Evolutionary conservation across 2,888 invertebrate genomes (phyloP), one percentile per base, ranked within the genome.

Genomic region (Drosophila ezoana): DNA sequence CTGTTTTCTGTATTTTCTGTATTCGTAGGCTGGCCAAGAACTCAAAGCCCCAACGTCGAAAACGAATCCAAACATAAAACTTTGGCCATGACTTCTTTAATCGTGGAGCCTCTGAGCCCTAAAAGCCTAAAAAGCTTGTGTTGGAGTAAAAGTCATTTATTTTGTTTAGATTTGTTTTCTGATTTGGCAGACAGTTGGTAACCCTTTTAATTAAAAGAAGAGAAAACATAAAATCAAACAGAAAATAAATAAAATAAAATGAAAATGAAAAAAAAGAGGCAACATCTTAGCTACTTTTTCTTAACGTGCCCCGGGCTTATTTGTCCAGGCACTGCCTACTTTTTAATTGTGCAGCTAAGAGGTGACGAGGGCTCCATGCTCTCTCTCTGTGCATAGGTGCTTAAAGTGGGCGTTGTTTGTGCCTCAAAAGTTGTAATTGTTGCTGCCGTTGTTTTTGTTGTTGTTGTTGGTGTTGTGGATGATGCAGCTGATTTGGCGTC

Each of bases 171-270:
- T 81, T 75, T 79, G 78, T 79, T 79, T 72, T 80, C 66, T 77
- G 80, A 80, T 80, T 80, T 77, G 65, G 70, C 72, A 76, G 77
- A 81, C 79, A 70, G 73, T 66, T 83, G 68, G 64, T 69, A 68
- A 72, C 78, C 63, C 73, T 84, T 84, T 87, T 85, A 85, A 85
- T 85, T 85, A 87, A 87, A 85, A 78, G 67, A 72, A 69, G 65
- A 79, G 72, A 75, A 67, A 72, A 71, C 74, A 76, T 67, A 66
- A 68, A 76, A 67, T 43, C 35, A 48, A 66, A 65, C 14, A 63
- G 52, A 52, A 70, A 33, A 56, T 40, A 62, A 38, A 14, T 32
- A 64, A 57, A 63, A 62, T 11, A 43, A 33, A 10, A 4, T 13
- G 4, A 18, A n/a, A 40, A 4, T 38, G 13, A 38, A 18, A 23